Percentiles rank a stretch among this genome's conserved stretches.
These are phyloP conservation scores for Zalophus californianus DNA, from an alignment of 2,797 vertebrate genomes.

Conservation along the genomic window DNA sequence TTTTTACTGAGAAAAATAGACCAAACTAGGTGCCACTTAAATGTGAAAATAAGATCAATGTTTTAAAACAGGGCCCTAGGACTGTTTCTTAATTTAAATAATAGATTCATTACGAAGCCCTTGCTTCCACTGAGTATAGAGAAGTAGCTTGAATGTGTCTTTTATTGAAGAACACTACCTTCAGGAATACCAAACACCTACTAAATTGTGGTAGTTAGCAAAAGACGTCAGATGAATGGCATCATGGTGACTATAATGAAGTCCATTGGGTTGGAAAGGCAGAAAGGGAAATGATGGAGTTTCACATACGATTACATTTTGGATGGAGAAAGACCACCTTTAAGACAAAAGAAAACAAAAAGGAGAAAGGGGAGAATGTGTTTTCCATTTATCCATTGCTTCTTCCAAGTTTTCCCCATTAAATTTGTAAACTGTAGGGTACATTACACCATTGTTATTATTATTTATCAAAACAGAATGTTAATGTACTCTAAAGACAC, in stretches of 20 bases:
- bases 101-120: slow-evolving; percentile 61
- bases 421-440: slow-evolving; percentile 57
- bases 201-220: slow-evolving; percentile 70
- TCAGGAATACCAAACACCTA: slow-evolving; percentile 67
- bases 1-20: slow-evolving; percentile 53
- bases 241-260: not conserved
- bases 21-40: slow-evolving; percentile 36
- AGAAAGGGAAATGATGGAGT: slow-evolving; percentile 36
- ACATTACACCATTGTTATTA: slow-evolving; percentile 38
- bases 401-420: slow-evolving; percentile 59
- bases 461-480: slow-evolving; percentile 66
- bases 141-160: slow-evolving; percentile 50
- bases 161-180: slow-evolving; percentile 73
- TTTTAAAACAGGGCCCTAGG: slow-evolving; percentile 60
- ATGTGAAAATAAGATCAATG: slow-evolving; percentile 67
- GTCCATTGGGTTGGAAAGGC: not conserved
- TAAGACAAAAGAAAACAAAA: slow-evolving; percentile 46
- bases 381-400: slow-evolving; percentile 63
- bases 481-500: slow-evolving; percentile 20
- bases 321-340: slow-evolving; percentile 63
- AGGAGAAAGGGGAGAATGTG: slow-evolving; percentile 58
- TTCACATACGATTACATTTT: slow-evolving; percentile 33
- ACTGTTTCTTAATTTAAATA: slow-evolving; percentile 74
- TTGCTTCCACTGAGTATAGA: slow-evolving; percentile 37
- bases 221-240: slow-evolving; percentile 55